Evolutionary conservation across 2,113 vertebrate species (phyloP).

Genomic region (Aspiorhynchus laticeps): DNA sequence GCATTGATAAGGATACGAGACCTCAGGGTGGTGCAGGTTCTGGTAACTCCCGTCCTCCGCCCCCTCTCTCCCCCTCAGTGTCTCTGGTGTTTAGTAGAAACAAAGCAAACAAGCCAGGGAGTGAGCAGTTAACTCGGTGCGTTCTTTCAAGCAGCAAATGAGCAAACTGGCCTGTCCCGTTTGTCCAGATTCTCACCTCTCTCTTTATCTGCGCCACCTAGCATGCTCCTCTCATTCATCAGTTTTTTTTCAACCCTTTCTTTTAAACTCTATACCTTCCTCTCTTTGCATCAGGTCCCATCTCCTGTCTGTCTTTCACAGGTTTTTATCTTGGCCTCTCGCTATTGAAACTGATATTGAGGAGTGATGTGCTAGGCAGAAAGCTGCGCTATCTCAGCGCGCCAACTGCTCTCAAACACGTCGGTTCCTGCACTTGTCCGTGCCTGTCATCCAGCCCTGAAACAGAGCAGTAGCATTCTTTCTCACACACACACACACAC

Average conservation of each 20-base stretch:
- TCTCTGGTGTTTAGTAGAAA: conserved; percentile 57
- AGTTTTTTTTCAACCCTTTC: neutral
- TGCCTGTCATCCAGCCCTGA: conserved; percentile 68
- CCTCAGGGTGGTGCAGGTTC: conserved; percentile 31
- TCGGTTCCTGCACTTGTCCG: conserved; percentile 69
- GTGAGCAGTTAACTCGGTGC: conserved; percentile 39
- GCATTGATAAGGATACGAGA: conserved; percentile 51
- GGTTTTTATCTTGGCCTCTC: conserved; percentile 5
- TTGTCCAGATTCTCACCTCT: conserved; percentile 62
- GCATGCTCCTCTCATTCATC: neutral
- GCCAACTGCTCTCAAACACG: conserved; percentile 56
- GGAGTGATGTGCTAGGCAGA: conserved; percentile 47
- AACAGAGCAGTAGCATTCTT: conserved; percentile 71
- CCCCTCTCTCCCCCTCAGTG: conserved; percentile 30
- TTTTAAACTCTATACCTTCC: conserved; percentile 18
- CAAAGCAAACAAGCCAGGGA: conserved; percentile 38
- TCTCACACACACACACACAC: conserved; percentile 53
- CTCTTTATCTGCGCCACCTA: neutral
- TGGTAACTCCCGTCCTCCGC: neutral
- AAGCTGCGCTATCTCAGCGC: conserved; percentile 33
- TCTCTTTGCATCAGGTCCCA: neutral
- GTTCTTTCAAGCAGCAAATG: conserved; percentile 48
- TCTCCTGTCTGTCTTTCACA: neutral
- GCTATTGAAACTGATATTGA: conserved; percentile 43
- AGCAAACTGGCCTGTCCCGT: conserved; percentile 65